Evolutionary conservation across 2,888 invertebrate genomes (phyloP), one percentile per base, ranked within the genome.

Genomic region (Acheta domesticus): DNA sequence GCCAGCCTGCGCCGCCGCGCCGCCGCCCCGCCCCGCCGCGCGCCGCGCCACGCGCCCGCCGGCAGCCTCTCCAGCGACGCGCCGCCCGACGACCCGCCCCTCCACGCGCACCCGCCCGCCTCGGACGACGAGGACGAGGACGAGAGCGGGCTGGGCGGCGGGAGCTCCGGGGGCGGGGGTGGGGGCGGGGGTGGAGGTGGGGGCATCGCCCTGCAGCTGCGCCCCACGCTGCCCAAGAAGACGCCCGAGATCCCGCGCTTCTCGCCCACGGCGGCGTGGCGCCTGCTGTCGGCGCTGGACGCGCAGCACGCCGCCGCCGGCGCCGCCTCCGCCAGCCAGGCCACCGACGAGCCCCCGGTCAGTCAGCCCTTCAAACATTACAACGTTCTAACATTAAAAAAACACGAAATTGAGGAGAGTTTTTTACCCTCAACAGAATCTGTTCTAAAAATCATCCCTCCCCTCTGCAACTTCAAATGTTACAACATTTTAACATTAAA

Each of bases 211-310:
- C 87, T 95, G 79, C 91, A 93, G 81, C 87, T 95, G 80, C 89
- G 94, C 0, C 95, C 95, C 0, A 94, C 93, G 0, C 85, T 95
- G 82, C 95, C 95, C 1, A 93, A 94, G 85, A 93, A 94, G 82
- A 93, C 92, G 84, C 89, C 92, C 49, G 92, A 93, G 82, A 91
- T 94, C 78, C 94, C 95, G 0, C 88, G 93, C 80, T 96, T 96
- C 87, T 95, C 94, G 2, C 95, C 96, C 0, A 91, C 93, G 0
- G 92, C 94, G 0, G 95, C 95, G 0, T 96, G 96, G 96, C 90
- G 93, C 82, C 91, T 93, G 77, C 88, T 94, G 8, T 91, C 92
- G 11, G 88, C 89, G 1, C 85, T 92, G 48, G 92, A 93, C 83
- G 88, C 90, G 1, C 89, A 85, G 36, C 84, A 84, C 84, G 85